Evolutionary conservation across 2,797 vertebrate species (phyloP).

Genomic region (Crax fasciolata): DNA sequence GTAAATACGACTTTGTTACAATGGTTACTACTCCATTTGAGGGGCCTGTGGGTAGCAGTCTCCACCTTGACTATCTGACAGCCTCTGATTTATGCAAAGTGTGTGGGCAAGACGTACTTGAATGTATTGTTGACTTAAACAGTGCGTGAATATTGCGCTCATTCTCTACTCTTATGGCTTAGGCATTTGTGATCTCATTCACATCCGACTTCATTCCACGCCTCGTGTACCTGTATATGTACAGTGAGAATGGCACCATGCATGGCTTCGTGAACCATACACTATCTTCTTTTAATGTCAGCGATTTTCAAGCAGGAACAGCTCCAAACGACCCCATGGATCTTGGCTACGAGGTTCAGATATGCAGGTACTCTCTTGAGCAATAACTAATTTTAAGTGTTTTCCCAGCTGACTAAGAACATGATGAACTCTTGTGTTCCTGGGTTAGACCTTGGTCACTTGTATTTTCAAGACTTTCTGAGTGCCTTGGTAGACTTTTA

Average conservation of each 20-base stretch:
- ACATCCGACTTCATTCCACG: conserved; percentile 99
- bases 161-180: conserved; percentile 74
- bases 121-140: neutral
- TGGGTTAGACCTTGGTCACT: neutral
- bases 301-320: conserved; percentile 91
- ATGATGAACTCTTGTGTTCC: neutral
- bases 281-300: conserved; percentile 95
- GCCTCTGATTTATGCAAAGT: neutral
- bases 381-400: neutral
- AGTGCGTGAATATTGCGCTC: conserved; percentile 48
- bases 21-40: neutral
- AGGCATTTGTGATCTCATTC: conserved; percentile 99
- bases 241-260: conserved; percentile 94
- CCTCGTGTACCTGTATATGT: conserved; percentile 95
- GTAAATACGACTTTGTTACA: neutral
- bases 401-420: neutral
- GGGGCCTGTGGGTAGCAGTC: neutral
- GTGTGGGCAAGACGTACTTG: neutral
- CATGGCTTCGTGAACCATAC: conserved; percentile 96
- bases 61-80: neutral
- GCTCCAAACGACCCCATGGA: conserved; percentile 87
- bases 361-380: conserved; percentile 89
- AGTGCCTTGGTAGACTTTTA: neutral
- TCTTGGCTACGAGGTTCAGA: conserved; percentile 88
- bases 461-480: neutral